Percentiles rank a stretch among this genome's conserved stretches.
Conservation (phyloP, 2,113 vertebrate species). For the Platichthys stellatus region DNA sequence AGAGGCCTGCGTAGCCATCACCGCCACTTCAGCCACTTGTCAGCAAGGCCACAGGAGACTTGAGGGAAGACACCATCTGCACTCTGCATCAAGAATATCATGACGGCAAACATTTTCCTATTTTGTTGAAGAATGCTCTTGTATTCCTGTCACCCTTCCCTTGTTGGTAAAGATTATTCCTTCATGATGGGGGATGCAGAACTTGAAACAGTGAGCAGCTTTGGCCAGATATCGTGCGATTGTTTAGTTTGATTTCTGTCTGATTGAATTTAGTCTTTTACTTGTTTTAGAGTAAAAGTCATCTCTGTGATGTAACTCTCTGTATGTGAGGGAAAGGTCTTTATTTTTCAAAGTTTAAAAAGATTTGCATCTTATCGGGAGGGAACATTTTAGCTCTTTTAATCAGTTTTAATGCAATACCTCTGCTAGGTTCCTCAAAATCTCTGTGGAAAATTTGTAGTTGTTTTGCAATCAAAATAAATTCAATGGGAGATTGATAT, state of each 20-base stretch:
- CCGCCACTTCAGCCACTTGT: constrained; percentile 59
- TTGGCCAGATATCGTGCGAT: constrained; percentile 82
- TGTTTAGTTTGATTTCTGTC: constrained; percentile 57
- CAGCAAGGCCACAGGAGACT: constrained; percentile 58
- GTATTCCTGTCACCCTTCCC: constrained; percentile 73
- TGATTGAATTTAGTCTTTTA: constrained; percentile 79
- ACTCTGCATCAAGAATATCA: constrained; percentile 68
- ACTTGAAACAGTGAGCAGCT: constrained; percentile 84
- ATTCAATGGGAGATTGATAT: constrained; percentile 73
- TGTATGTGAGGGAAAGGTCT: constrained; percentile 62
- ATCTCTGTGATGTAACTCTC: constrained; percentile 74
- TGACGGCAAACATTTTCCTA: constrained; percentile 73
- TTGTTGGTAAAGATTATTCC: constrained; percentile 70
- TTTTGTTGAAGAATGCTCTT: constrained; percentile 76
- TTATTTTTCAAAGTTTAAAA: constrained; percentile 71
- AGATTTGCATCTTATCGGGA: constrained; percentile 64
- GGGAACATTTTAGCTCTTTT: constrained; percentile 74
- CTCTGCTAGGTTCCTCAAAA: constrained; percentile 76
- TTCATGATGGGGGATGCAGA: constrained; percentile 76
- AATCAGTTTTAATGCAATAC: constrained; percentile 84
- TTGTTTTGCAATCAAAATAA: constrained; percentile 81
- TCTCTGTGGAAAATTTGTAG: constrained; percentile 75
- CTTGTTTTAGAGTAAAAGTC: constrained; percentile 87
- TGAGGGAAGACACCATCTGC: constrained; percentile 69
- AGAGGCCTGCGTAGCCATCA: constrained; percentile 76